Base-by-base conservation (phyloP, 2,797 vertebrate genomes). In the Acestrorhynchus altus region DNA sequence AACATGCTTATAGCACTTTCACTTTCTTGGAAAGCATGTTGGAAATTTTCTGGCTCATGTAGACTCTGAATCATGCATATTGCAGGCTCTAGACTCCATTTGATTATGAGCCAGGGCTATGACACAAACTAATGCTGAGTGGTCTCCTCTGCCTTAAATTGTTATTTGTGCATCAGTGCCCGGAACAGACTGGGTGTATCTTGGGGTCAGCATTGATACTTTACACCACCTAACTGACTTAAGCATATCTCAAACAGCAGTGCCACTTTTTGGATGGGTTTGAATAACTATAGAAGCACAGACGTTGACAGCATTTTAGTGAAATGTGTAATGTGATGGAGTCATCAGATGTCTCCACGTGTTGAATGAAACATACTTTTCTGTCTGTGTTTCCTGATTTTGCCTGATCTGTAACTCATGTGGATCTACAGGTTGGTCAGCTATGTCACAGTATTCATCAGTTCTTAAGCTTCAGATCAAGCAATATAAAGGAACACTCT, bases 101-200 rank as follows among this genome's bases (percentile, higher is more conserved):
- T 79, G 72, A 79, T 69, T 63, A 74, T 59, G 60, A 63, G 46
- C 64, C 71, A 79, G 35, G 15, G 31, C 20, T 8, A 40, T 22
- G 63, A 68, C 35, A 61, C 15, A 46, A 18, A 67, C 22, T 68
- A 68, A 74, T 11, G 15, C 52, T 67, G 8, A 22, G 28, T 0
- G 1, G 54, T 59, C 40, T 13, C 15, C 31, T 61, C 71, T 61
- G 64, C 64, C 71, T 52, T 69, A 74, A 67, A 44, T 72, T 56
- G 78, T 64, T 26, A 75, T 74, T 75, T 70, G n/a, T 68, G 28
- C 28, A 39, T 24, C 51, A 70, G 16, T 66, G 26, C 35, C 72
- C 63, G 65, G 56, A 80, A 74, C 12, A 64, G 39, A 47, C 28
- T 61, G 65, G 49, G 44, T 11, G 12, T 51, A 49, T 35, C 16